Percentiles rank a stretch among this genome's conserved stretches.
phyloP scores from a whole-genome alignment of 2,797 vertebrate genomes.

The Amphiprion clarkii region DNA sequence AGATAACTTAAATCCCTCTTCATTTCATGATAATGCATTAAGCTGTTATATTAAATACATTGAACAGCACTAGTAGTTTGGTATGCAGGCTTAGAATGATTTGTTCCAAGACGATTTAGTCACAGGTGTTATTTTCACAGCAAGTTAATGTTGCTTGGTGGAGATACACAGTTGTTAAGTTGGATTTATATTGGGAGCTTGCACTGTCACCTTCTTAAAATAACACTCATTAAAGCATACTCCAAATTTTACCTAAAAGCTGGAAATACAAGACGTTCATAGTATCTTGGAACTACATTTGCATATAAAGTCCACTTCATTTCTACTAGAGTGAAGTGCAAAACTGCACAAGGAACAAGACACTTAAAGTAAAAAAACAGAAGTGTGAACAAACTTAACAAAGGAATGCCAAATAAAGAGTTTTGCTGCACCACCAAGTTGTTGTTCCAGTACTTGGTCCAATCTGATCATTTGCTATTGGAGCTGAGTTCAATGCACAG shows the following conservation, averaged over 20 bases:
- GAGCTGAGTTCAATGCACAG: neutral
- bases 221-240: neutral
- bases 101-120: neutral
- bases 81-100: neutral
- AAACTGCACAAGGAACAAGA: conserved; percentile 10
- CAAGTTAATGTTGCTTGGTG: neutral
- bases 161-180: neutral
- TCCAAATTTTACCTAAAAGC: neutral
- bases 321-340: conserved; percentile 18
- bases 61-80: neutral
- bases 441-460: conserved; percentile 21
- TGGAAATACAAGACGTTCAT: neutral
- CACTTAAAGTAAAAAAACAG: conserved; percentile 10
- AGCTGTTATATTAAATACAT: neutral
- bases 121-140: conserved; percentile 19
- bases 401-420: conserved; percentile 19
- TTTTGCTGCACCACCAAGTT: conserved; percentile 18
- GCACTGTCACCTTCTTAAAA: neutral
- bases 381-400: conserved; percentile 22
- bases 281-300: neutral
- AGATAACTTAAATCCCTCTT: neutral
- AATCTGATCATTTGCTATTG: neutral
- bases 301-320: neutral
- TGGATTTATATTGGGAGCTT: neutral
- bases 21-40: neutral